Evolutionary conservation across 64 coral and sea anemone genomes (phyloP), one percentile per base, ranked within the genome.

Genomic region (Pocillopora verrucosa): DNA sequence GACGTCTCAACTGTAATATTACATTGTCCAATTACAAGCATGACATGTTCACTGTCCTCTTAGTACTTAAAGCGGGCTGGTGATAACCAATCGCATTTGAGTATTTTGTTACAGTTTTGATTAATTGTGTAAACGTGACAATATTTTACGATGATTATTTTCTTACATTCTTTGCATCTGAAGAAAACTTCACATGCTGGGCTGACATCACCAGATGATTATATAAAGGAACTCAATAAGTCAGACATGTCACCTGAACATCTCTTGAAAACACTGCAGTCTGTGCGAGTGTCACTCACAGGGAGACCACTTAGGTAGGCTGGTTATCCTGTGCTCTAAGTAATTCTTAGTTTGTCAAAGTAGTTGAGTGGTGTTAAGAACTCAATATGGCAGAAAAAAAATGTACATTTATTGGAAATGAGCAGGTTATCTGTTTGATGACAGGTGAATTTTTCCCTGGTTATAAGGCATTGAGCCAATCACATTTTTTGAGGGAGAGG

Each of bases 271-370:
- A 88, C 93, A 59, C 65, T 99, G 17, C 97, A 95, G 70, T 99
- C 97, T 56, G 90, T 91, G 19, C 77, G 97, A 20, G 94, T 99
- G 13, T 99, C 97, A 36, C 87, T 99, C 36, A 99, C 97, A 80
- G 97, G 97, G 11, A 90, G 97, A 89, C 97, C 97, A 80, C 91
- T 99, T 56, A 92, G 96, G 96, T 95, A 79, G 22, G 75, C 72
- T 59, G 60, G 61, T 1, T 34, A 16, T 25, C 36, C 30, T 76
- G 34, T 11, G 17, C 0, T 34, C 16, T 56, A 16, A 35, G 34
- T 51, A 51, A 51, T 51, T 51, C 41, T 7, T 51, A 12, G 11
- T 76, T 17, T 35, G 10, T 35, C 4, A 6, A 38, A 56, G 75
- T 35, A 38, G 4, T 26, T 26, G 13, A 37, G 25, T 16, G 41